Evolutionary conservation across 2,888 invertebrate genomes (phyloP).

Genomic region (Oscheius sp.): DNA sequence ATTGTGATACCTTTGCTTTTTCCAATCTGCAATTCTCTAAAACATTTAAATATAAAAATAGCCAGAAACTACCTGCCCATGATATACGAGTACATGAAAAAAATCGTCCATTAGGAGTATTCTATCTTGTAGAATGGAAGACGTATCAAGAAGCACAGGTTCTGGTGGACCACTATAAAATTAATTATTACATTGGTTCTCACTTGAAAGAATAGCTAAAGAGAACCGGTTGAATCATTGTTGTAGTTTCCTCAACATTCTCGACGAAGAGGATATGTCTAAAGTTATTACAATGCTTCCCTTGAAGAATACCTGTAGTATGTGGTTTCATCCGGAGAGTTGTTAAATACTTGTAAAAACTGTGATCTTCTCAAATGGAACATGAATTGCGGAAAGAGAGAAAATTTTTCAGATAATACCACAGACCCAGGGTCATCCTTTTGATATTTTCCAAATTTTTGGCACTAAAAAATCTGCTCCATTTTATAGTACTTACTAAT

Average conservation of each 20-base stretch:
- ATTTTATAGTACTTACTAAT: conserved; percentile 72
- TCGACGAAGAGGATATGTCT: conserved; percentile 97
- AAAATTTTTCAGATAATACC: conserved; percentile 93
- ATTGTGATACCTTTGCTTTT: conserved; percentile 91
- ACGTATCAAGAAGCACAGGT: conserved; percentile 94
- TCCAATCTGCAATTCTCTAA: conserved; percentile 96
- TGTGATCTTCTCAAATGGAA: conserved; percentile 97
- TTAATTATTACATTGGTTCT: background rate
- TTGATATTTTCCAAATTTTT: conserved; percentile 97
- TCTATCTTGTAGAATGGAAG: conserved; percentile 94
- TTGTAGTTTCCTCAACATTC: conserved; percentile 93
- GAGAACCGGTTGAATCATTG: conserved; percentile 99
- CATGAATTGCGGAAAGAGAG: conserved; percentile 99
- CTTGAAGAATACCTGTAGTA: conserved; percentile 76
- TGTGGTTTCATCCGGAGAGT: conserved; percentile 98
- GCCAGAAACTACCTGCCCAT: conserved; percentile 76
- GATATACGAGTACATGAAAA: conserved; percentile 99
- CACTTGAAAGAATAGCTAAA: conserved; percentile 96
- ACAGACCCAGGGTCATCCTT: conserved; percentile 97
- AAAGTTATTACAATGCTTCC: conserved; percentile 39
- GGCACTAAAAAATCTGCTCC: conserved; percentile 77
- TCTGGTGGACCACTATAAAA: conserved; percentile 64
- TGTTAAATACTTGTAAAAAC: conserved; percentile 95
- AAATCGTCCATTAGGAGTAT: conserved; percentile 99
- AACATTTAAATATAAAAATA: background rate